phyloP scores from a whole-genome alignment of 2,113 vertebrate genomes.

The Microtus richardsoni region DNA sequence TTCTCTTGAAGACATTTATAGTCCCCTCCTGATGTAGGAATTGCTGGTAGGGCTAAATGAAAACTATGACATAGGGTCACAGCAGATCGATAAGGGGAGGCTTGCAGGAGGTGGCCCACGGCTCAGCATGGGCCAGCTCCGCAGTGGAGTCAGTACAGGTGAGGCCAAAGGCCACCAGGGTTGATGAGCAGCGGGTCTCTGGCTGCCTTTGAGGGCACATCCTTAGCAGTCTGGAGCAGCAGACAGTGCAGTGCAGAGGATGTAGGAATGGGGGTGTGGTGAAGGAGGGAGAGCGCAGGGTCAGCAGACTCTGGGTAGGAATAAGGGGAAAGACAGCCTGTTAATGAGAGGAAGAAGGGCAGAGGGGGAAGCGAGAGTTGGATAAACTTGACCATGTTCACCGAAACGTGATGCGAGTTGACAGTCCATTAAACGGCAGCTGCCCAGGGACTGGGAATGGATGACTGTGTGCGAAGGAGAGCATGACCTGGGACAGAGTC shows the following conservation, averaged over 20 bases:
- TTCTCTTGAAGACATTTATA: not conserved
- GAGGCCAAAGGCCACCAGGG: not conserved
- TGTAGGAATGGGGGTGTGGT: too few relatives aligned
- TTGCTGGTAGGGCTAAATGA: not conserved
- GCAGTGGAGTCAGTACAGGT: fast-evolving
- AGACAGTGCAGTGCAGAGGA: not conserved
- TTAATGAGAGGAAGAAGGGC: not conserved
- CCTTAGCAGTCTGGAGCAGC: not conserved
- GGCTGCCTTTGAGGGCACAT: not conserved
- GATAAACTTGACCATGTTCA: not conserved
- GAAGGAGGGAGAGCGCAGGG: too few relatives aligned
- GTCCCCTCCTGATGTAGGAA: not conserved
- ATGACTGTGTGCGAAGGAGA: not conserved
- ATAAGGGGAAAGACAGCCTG: not conserved
- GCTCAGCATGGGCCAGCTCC: fast-evolving
- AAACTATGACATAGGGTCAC: not conserved
- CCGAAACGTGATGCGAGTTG: not conserved
- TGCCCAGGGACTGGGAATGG: not conserved
- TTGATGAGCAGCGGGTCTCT: not conserved
- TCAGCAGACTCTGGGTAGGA: not conserved
- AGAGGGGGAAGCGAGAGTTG: not conserved
- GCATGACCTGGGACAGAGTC: not conserved
- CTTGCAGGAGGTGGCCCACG: not conserved
- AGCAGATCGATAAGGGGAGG: not conserved
- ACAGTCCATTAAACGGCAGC: too few relatives aligned